Conservation (phyloP, 1,140 invertebrate genomes). For the Pseudomyrmex concolor region DNA sequence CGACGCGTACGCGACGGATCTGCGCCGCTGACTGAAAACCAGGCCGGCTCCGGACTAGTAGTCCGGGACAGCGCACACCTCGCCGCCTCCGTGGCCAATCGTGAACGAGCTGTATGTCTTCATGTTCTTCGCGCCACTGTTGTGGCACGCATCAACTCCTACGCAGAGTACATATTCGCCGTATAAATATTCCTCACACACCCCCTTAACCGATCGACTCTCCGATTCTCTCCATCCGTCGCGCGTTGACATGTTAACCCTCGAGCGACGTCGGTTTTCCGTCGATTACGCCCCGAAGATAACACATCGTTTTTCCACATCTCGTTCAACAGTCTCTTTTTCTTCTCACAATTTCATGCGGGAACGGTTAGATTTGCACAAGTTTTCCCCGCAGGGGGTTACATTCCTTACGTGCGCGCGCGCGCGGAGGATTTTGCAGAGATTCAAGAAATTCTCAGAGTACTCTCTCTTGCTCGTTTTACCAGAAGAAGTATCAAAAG, state of each 20-base stretch:
- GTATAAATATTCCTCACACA: constrained; percentile 3
- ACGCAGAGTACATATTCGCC: constrained; percentile 29
- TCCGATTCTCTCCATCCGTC: too few relatives aligned
- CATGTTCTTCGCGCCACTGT: constrained; percentile 34
- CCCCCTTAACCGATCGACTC: neutral
- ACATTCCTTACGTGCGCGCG: neutral
- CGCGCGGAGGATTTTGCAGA: neutral
- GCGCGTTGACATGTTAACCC: neutral
- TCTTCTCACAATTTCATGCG: neutral
- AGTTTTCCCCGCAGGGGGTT: neutral
- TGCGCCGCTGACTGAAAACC: constrained; percentile 59
- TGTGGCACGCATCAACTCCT: constrained; percentile 38
- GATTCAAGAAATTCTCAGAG: neutral
- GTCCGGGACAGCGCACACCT: constrained; percentile 49
- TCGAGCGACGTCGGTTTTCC: neutral
- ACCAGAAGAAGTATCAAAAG: neutral
- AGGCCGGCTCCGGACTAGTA: constrained; percentile 42
- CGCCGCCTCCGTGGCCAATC: constrained; percentile 39
- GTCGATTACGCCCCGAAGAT: neutral
- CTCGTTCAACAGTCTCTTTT: neutral
- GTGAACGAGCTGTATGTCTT: constrained; percentile 46
- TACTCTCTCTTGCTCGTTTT: neutral
- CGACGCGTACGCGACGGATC: constrained; percentile 60
- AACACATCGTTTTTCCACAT: neutral
- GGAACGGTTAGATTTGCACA: neutral